Base-by-base conservation (phyloP, 2,113 vertebrate species). In the Anolis sagrei region DNA sequence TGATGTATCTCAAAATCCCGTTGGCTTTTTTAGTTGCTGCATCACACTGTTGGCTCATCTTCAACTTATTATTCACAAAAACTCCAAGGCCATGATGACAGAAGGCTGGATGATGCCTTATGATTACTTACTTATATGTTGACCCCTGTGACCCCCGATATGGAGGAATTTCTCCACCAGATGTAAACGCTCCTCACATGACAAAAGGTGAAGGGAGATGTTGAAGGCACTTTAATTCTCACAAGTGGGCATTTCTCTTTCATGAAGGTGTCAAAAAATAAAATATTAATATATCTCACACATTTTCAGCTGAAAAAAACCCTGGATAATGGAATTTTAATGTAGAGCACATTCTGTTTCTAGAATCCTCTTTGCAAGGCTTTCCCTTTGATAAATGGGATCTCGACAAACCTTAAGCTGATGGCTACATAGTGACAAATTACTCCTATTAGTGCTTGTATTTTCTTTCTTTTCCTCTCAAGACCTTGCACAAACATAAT, bases 391-490 rank as follows among this genome's bases (percentile, higher is more conserved):
- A 91, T 90, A 86, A 93, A 86, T 82, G 69, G 90, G 82, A 27
- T 88, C 69, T 90, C 91, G 61, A 48, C 8, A 21, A 58, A 80
- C 29, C 58, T 91, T 39, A 48, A 7, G 68, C 72, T 91, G 83
- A 58, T 79, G 82, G 76, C 88, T 95, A 13, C 39, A 2, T 89
- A 81, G n/a, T 93, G 92, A 91, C 85, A 90, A 91, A 87, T 87
- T 70, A 32, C 84, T 51, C 64, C 87, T 2, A 89, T 91, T 83
- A 89, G 36, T 74, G 86, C 92, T 54, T 82, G 0, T 72, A 14
- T 84, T 84, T 76, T 68, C 58, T 27, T 48, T 34, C 91, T 73
- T 69, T 92, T 90, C 75, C 87, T 73, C 64, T 94, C 29, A 85
- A 62, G 80, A 73, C 39, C 68, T 87, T 83, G 23, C 8, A 44